phyloP scores from a whole-genome alignment of 2,888 invertebrate genomes.

The Oscheius myriophilus region DNA sequence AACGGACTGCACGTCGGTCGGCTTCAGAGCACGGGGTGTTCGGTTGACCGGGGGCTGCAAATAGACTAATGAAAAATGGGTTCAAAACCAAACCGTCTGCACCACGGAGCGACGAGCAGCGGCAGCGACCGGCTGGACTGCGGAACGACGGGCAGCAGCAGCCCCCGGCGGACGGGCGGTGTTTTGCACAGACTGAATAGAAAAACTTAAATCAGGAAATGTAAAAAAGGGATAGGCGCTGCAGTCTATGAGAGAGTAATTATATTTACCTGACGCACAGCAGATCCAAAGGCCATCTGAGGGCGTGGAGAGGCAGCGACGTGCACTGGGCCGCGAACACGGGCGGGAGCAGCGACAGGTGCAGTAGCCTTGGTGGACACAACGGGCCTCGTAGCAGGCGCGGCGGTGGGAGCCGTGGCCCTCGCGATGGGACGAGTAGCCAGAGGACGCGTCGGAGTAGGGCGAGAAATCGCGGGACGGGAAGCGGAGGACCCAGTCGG shows the following conservation, averaged over 20 bases:
- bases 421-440: too few relatives aligned
- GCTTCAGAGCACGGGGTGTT: slow-evolving; percentile 6
- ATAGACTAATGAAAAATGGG: neutral
- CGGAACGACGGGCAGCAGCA: neutral
- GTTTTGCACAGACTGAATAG: slow-evolving; percentile 1
- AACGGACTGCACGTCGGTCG: slow-evolving; percentile 17
- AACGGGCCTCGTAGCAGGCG: too few relatives aligned
- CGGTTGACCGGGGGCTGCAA: neutral
- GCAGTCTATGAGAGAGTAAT: too few relatives aligned
- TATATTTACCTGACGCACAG: slow-evolving; percentile 1
- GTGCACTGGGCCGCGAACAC: slow-evolving; percentile 6
- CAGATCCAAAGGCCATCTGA: slow-evolving; percentile 18
- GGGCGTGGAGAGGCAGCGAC: slow-evolving; percentile 8
- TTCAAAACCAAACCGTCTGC: neutral
- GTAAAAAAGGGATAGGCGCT: too few relatives aligned
- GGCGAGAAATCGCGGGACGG: neutral
- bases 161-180: neutral
- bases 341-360: neutral
- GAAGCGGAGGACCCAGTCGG: neutral
- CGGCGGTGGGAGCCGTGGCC: too few relatives aligned
- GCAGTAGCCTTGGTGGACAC: too few relatives aligned
- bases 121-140: too few relatives aligned
- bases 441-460: too few relatives aligned
- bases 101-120: neutral
- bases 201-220: neutral